Base-by-base conservation (phyloP, 1,140 invertebrate species). In the Drosophila equinoxialis region DNA sequence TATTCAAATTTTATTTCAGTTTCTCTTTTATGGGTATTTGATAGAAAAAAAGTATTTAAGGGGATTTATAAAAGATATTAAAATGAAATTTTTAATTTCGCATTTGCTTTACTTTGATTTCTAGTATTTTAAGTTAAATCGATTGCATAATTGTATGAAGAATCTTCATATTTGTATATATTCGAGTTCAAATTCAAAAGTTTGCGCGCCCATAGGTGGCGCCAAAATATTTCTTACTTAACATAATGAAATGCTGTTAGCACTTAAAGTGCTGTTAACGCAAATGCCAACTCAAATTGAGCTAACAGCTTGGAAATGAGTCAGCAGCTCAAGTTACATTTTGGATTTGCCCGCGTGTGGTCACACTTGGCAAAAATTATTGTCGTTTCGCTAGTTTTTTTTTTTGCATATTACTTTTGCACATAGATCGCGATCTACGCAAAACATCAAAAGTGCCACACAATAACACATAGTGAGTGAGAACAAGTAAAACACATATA, bases 341-440 rank as follows among this genome's bases (percentile, higher is more conserved):
- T 51, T 23, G 45, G 17, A 51, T 51, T 51, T 23, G 45, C 45
- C 33, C 57, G 26, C n/a, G n/a, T 37, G 35, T 26, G 57, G 57
- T 59, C 57, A 59, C 60, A 62, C 37, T 62, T 23, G 10, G 13
- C n/a, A 45, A 23, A 37, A 62, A 26, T 62, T 62, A 45, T 59
- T 59, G 57, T 59, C 57, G 57, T 59, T 59, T 59, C 57, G 57
- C 6, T 23, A 51, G 45, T 51, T 51, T 59, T 59, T 59, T 59
- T 33, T 35, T 59, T 59, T 37, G 57, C 35, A 37, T 37, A 37
- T 59, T 39, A 37, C 57, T 39, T 6, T 20, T 59, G 14, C 14
- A 3, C 57, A 35, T 37, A 17, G 57, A 59, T 20, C 57, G 35
- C 11, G 35, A 59, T 59, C 33, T 59, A 59, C 33, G 14, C 33